Conservation (phyloP, 1,140 invertebrate species). For the Drosophila sechellia region DNA sequence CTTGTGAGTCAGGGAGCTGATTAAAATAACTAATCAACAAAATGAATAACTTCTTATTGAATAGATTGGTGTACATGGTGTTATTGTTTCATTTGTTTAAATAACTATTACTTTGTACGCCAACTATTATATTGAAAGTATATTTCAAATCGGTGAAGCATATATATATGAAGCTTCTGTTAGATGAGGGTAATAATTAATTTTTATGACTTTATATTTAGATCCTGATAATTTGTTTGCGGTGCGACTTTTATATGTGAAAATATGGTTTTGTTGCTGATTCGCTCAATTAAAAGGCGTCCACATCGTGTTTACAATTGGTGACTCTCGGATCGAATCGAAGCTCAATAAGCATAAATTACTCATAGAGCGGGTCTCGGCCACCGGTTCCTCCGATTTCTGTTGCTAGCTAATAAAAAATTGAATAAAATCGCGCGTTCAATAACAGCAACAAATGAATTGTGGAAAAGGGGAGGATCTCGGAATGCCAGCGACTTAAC, state of each 20-base stretch:
- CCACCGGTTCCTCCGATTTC: neutral
- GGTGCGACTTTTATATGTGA: neutral
- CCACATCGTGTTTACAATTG: slow-evolving; percentile 34
- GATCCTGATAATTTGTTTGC: slow-evolving; percentile 13
- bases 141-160: too few relatives aligned
- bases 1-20: slow-evolving; percentile 41
- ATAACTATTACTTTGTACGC: too few relatives aligned
- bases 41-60: slow-evolving; percentile 16
- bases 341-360: slow-evolving; percentile 46
- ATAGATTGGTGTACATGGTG: slow-evolving; percentile 8
- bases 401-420: slow-evolving; percentile 70
- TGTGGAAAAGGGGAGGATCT: neutral
- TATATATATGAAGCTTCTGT: neutral
- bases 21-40: slow-evolving; percentile 48
- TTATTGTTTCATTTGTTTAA: slow-evolving; percentile 5
- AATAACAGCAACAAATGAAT: slow-evolving; percentile 59
- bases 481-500: slow-evolving; percentile 18
- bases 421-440: slow-evolving; percentile 80
- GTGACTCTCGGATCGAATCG: slow-evolving; percentile 28
- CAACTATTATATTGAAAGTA: too few relatives aligned
- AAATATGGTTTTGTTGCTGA: neutral
- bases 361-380: slow-evolving; percentile 30
- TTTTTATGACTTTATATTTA: neutral
- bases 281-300: slow-evolving; percentile 34
- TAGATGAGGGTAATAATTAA: neutral